phyloP scores from a whole-genome alignment of 1,140 invertebrate species.

The Physella acuta region DNA sequence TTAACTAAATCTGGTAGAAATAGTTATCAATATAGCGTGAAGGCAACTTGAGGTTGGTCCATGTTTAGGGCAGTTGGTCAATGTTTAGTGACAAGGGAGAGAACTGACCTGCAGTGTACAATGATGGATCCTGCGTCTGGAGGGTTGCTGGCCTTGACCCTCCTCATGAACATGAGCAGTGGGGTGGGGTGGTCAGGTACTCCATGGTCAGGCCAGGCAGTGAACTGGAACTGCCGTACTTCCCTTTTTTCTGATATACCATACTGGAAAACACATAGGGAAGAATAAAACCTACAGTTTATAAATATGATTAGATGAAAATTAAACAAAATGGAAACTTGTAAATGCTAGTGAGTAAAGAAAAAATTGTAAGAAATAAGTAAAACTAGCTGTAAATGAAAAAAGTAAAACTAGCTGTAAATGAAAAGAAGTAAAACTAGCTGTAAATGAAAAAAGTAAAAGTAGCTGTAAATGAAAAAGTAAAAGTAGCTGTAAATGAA shows the following conservation, averaged over 20 bases:
- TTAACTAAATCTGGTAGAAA: too few relatives aligned
- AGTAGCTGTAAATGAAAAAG: too few relatives aligned
- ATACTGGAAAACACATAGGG: constrained; percentile 39
- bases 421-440: too few relatives aligned
- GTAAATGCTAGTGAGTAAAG: neutral
- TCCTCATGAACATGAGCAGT: constrained; percentile 92
- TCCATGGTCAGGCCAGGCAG: constrained; percentile 99
- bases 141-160: constrained; percentile 83
- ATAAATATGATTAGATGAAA: neutral
- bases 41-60: too few relatives aligned
- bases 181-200: constrained; percentile 98
- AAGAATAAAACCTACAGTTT: neutral
- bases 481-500: too few relatives aligned
- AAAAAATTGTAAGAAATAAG: constrained; percentile 4
- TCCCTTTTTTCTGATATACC: constrained; percentile 71
- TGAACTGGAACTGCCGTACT: constrained; percentile 98
- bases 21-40: too few relatives aligned
- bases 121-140: constrained; percentile 88
- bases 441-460: too few relatives aligned
- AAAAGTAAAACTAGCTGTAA: too few relatives aligned
- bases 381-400: too few relatives aligned
- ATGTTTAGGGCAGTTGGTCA: too few relatives aligned
- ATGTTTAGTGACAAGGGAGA: too few relatives aligned
- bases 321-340: neutral
- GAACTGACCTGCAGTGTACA: constrained; percentile 84